A percentile compares a stretch with the other conserved stretches of the same genome.
phyloP scores from a whole-genome alignment of 2,113 vertebrate species.

The Ctenodactylus gundi region DNA sequence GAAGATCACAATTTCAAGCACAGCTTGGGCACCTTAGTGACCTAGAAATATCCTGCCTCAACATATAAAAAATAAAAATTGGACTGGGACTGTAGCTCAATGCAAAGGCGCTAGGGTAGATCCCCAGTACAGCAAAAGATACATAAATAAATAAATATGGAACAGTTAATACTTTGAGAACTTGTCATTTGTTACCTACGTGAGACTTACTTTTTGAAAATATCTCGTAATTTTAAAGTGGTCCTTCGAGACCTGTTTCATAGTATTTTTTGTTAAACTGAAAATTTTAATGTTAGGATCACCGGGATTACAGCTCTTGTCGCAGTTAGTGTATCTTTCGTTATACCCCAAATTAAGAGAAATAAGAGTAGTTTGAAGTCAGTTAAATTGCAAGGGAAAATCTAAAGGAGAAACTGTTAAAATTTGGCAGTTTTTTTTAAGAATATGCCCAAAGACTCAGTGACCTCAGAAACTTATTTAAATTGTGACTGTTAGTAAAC shows the following conservation, averaged over 20 bases:
- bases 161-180: too few species aligned
- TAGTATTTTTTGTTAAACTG: neutral
- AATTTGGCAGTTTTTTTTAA: neutral
- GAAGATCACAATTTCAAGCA: too few species aligned
- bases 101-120: too few species aligned
- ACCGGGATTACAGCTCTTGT: neutral
- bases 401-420: neutral
- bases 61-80: too few species aligned
- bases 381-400: neutral
- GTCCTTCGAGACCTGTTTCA: neutral
- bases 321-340: neutral
- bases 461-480: neutral
- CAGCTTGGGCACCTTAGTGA: too few species aligned
- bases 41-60: too few species aligned
- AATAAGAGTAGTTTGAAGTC: neutral
- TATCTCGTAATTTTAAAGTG: neutral
- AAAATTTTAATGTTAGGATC: neutral
- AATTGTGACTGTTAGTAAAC: accelerated
- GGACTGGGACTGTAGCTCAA: too few species aligned
- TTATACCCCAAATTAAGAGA: neutral
- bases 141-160: neutral
- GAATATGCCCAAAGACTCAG: neutral
- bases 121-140: too few species aligned
- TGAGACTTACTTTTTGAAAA: neutral
- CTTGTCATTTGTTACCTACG: neutral